Percentiles rank a stretch among this genome's conserved stretches.
Conservation (phyloP, 1,140 invertebrate species). For the Caenorhabditis latens region DNA sequence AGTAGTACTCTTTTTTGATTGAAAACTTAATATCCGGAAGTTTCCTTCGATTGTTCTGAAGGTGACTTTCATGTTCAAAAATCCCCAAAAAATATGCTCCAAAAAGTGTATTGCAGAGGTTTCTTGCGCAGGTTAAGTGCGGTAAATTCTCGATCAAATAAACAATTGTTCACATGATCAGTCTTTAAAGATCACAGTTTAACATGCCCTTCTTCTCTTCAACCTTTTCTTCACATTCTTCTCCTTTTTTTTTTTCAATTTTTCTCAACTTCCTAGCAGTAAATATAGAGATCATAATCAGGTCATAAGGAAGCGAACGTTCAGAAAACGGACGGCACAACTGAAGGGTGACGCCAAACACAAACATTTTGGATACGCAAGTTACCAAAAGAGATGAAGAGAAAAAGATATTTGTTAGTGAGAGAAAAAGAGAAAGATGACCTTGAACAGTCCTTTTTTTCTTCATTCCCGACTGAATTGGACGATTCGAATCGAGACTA, state of each 20-base stretch:
- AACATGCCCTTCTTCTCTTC: background rate
- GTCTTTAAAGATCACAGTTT: slow-evolving; percentile 30
- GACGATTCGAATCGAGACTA: slow-evolving; percentile 40
- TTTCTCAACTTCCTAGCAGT: slow-evolving; percentile 2
- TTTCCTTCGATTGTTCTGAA: background rate
- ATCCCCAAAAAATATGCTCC: background rate
- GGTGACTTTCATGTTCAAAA: background rate
- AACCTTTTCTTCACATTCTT: background rate
- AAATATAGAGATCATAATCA: slow-evolving; percentile 47
- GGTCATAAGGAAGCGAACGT: slow-evolving; percentile 45
- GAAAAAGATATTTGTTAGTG: background rate
- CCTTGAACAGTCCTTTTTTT: slow-evolving; percentile 47
- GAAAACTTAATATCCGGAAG: slow-evolving; percentile 14
- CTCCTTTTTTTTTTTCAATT: background rate
- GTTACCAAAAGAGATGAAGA: slow-evolving; percentile 9
- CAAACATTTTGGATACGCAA: slow-evolving; percentile 36
- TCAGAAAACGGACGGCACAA: slow-evolving; percentile 50
- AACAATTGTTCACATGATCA: slow-evolving; percentile 37
- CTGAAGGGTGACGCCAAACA: slow-evolving; percentile 47
- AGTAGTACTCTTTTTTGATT: slow-evolving; percentile 8
- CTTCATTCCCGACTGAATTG: slow-evolving; percentile 8
- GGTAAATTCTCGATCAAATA: background rate
- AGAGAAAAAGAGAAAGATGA: background rate
- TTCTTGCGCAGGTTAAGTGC: background rate
- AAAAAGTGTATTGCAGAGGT: too few relatives aligned